Conservation (phyloP, 2,797 vertebrate genomes). For the Morelia viridis region DNA sequence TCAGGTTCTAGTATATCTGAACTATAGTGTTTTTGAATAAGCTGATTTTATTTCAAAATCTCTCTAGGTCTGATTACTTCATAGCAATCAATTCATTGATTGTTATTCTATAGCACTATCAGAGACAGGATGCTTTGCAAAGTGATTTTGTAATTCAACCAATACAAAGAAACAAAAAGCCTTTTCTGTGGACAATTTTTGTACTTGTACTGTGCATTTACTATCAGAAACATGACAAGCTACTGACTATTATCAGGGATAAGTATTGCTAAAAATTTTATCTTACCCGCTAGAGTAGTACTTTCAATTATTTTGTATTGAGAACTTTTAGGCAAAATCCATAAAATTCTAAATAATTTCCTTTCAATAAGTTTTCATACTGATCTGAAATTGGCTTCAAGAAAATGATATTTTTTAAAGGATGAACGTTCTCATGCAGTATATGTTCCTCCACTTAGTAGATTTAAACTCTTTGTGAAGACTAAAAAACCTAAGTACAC, state of each 20-base stretch:
- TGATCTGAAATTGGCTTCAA: not conserved
- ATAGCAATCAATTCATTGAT: not conserved
- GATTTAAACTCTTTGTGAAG: not conserved
- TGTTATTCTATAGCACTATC: not conserved
- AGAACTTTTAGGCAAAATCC: not conserved
- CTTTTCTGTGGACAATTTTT: not conserved
- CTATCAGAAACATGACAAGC: not conserved
- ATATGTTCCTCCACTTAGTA: not conserved
- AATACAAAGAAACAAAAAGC: not conserved
- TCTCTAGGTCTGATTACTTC: not conserved
- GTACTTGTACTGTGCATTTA: not conserved
- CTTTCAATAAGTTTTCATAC: not conserved
- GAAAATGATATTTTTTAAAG: not conserved
- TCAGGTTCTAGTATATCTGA: not conserved
- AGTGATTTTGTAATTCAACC: not conserved
- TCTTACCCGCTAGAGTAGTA: not conserved
- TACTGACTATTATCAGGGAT: not conserved
- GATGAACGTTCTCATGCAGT: not conserved
- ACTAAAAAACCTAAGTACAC: not conserved
- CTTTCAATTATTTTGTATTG: not conserved
- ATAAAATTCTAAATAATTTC: not conserved
- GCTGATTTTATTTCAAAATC: not conserved
- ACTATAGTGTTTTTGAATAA: not conserved
- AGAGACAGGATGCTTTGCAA: not conserved
- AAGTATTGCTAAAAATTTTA: not conserved